phyloP scores from a whole-genome alignment of 2,888 invertebrate species.

The Pediacus dermestoides region DNA sequence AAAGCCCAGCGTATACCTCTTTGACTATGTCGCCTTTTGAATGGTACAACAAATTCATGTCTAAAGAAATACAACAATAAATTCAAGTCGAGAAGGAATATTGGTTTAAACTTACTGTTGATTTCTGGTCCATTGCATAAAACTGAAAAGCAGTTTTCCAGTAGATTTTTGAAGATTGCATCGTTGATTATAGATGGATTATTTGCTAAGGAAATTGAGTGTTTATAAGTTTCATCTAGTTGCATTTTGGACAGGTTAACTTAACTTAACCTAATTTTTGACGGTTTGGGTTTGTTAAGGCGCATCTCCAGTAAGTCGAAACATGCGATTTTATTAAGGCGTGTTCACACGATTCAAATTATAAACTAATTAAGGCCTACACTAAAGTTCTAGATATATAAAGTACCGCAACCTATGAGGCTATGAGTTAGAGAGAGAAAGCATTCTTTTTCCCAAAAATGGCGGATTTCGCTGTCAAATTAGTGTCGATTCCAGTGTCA shows the following conservation, averaged over 20 bases:
- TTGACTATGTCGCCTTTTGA: slow-evolving; percentile 45
- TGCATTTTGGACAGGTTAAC: slow-evolving; percentile 13
- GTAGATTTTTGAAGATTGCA: slow-evolving; percentile 31
- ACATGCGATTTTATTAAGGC: too few species aligned
- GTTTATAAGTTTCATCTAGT: slow-evolving; percentile 28
- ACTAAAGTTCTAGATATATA: too few species aligned
- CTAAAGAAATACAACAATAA: slow-evolving; percentile 28
- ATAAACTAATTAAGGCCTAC: too few species aligned
- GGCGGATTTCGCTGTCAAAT: too few species aligned
- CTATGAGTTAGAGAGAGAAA: too few species aligned
- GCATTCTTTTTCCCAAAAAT: too few species aligned
- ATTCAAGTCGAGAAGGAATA: slow-evolving; percentile 1
- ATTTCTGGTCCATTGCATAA: slow-evolving; percentile 31
- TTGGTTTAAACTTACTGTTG: slow-evolving; percentile 31
- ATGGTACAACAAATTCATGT: slow-evolving; percentile 33
- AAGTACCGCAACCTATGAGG: too few species aligned
- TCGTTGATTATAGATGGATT: slow-evolving; percentile 31
- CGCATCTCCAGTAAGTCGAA: too few species aligned
- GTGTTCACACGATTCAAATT: too few species aligned
- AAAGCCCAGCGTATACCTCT: slow-evolving; percentile 39
- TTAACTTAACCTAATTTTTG: too few species aligned
- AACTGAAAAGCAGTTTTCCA: slow-evolving; percentile 37
- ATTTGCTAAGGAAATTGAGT: slow-evolving; percentile 28
- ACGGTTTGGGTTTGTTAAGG: too few species aligned
- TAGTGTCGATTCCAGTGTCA: too few species aligned